Conservation (phyloP, 2,113 vertebrate genomes). For the Baryphthengus martii region DNA sequence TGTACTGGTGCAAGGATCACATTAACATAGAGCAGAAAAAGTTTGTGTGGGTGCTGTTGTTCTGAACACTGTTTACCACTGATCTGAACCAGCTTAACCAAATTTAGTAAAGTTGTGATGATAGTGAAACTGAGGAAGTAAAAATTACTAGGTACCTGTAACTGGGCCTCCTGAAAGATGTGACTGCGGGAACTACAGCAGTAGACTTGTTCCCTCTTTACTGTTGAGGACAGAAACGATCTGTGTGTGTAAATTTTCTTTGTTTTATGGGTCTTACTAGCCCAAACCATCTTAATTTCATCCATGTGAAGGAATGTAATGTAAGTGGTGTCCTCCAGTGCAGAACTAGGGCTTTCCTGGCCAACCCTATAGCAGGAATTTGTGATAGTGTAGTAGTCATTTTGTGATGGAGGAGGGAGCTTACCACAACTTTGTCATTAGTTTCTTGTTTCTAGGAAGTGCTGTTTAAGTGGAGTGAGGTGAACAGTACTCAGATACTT, state of each 20-base stretch:
- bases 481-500: not conserved
- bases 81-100: not conserved
- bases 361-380: not conserved
- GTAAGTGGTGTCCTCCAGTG: not conserved
- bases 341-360: not conserved
- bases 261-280: not conserved
- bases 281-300: not conserved
- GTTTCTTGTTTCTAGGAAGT: not conserved
- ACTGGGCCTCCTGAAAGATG: not conserved
- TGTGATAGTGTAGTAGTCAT: not conserved
- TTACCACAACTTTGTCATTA: not conserved
- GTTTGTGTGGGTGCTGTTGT: not conserved
- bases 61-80: not conserved
- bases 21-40: not conserved
- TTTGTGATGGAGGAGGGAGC: not conserved
- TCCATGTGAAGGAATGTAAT: slow-evolving; percentile 17
- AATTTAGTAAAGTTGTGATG: not conserved
- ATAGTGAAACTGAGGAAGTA: not conserved
- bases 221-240: not conserved
- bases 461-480: not conserved
- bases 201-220: not conserved
- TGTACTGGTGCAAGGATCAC: not conserved
- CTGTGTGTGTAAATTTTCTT: not conserved
- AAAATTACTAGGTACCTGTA: not conserved
- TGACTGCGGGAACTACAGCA: not conserved